Conservation (phyloP, 2,797 vertebrate genomes). For the Sebastolobus altivelis region DNA sequence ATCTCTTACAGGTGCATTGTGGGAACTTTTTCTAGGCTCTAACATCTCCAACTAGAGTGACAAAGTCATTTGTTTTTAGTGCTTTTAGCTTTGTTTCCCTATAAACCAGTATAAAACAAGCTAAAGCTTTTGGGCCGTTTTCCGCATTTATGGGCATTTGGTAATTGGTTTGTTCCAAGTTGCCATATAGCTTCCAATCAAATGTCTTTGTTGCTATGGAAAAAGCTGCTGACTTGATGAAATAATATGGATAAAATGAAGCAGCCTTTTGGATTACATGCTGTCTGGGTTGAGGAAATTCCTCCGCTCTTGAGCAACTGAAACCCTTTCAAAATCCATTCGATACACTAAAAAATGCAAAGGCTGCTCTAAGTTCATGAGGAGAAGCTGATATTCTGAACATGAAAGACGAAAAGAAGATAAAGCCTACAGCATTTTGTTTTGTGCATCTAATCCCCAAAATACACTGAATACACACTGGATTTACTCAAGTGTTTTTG, state of each 20-base stretch:
- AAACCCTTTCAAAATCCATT: conserved; percentile 45
- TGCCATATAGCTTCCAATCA: background rate
- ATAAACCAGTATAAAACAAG: background rate
- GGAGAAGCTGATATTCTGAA: conserved; percentile 1
- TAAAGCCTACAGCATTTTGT: background rate
- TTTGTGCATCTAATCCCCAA: background rate
- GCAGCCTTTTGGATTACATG: conserved; percentile 45
- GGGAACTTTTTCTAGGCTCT: background rate
- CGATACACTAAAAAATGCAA: conserved; percentile 23
- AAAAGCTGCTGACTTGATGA: conserved; percentile 2
- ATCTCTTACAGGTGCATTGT: background rate
- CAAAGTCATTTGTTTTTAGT: background rate
- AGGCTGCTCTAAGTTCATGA: conserved; percentile 7
- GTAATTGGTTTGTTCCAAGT: conserved; percentile 7
- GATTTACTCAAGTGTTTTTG: background rate
- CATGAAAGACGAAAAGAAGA: background rate
- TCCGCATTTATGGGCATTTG: background rate
- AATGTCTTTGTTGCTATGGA: conserved; percentile 21
- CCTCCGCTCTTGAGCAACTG: conserved; percentile 33
- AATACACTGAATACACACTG: background rate
- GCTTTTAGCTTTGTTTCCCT: background rate
- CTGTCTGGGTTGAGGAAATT: conserved; percentile 43
- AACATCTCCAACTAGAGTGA: background rate
- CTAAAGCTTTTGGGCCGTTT: background rate
- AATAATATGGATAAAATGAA: conserved; percentile 24